Evolutionary conservation across 2,888 invertebrate genomes (phyloP), one percentile per base, ranked within the genome.

Genomic region (Scaptomyza polygonia): DNA sequence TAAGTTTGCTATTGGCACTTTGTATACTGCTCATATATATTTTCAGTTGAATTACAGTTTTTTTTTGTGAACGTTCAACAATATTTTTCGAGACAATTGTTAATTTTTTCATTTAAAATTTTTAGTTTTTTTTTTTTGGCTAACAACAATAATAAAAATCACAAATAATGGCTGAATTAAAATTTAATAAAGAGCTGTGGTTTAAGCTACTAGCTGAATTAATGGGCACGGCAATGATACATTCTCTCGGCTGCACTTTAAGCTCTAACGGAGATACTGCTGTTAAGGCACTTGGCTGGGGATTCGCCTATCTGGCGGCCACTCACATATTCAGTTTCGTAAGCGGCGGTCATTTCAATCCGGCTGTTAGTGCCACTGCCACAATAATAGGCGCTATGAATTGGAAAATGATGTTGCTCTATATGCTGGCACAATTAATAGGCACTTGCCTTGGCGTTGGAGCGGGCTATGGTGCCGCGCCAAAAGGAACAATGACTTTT

Each of bases 311-410:
- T 29, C 2, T 56, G 21, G 1, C 49, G 0, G 49, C 54, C 0
- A 63, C 62, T 2, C 69, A 78, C 3, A 53, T 9, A 1, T 78
- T 72, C 12, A 29, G 42, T 0, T 66, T 67, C 11, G 0, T 80
- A 0, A 67, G 73, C n/a, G 77, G 72, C 0, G 64, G 63, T 7
- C 77, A 78, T 52, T 14, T 78, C 0, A 80, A 78, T 54, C 77
- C 77, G 0, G 53, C 65, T 21, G 77, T 78, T 0, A 67, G 55
- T 9, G 36, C 45, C 0, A 4, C 40, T 11, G 77, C 77, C 7
- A 40, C 49, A 0, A 67, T 78, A 3, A 14, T 68, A 1, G 53
- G 57, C 2, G 25, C 29, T 0, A 78, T 78, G 43, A 45, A 69
- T 1, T 70, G 67, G 69, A 5, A 40, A n/a, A 2, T 61, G 51